A percentile compares a stretch with the other conserved stretches of the same genome.
Evolutionary conservation across 2,113 vertebrate genomes (phyloP).

Genomic region (Cynopterus brachyotis): DNA sequence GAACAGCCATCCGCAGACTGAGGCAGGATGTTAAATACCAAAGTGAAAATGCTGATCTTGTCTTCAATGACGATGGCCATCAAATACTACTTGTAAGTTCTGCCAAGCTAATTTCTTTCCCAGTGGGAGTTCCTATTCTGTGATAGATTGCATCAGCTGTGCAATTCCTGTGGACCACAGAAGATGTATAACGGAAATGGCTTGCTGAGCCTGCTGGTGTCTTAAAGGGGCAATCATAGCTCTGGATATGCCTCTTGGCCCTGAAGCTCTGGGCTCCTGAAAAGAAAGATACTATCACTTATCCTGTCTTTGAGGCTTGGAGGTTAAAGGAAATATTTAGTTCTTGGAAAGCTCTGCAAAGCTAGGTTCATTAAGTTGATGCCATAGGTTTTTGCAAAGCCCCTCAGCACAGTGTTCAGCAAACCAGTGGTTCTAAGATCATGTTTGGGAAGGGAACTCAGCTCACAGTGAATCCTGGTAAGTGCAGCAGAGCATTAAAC

Average conservation of each 20-base stretch:
- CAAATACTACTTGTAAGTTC: background rate
- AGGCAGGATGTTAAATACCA: background rate
- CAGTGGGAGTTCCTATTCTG: background rate
- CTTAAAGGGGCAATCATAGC: background rate
- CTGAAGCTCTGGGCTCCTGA: background rate
- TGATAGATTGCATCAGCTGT: background rate
- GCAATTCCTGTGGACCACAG: slow-evolving; percentile 1
- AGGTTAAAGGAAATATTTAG: background rate
- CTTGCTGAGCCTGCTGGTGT: background rate
- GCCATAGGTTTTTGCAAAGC: slow-evolving; percentile 63
- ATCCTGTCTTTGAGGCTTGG: background rate
- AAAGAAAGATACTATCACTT: background rate
- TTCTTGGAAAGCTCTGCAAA: background rate
- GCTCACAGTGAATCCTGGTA: slow-evolving; percentile 63
- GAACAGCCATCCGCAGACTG: background rate
- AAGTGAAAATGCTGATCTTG: background rate
- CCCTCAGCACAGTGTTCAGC: slow-evolving; percentile 50
- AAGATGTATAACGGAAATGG: background rate
- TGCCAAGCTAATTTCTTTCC: slow-evolving; percentile 38
- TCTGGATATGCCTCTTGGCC: background rate
- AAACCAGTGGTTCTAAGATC: background rate
- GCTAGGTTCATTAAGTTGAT: background rate
- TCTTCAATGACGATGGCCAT: background rate
- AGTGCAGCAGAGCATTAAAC: slow-evolving; percentile 12
- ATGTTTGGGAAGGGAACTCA: slow-evolving; percentile 69